Percentiles rank a stretch among this genome's conserved stretches.
Conservation (phyloP, 2,888 invertebrate genomes). For the Dynastes tityus region DNA sequence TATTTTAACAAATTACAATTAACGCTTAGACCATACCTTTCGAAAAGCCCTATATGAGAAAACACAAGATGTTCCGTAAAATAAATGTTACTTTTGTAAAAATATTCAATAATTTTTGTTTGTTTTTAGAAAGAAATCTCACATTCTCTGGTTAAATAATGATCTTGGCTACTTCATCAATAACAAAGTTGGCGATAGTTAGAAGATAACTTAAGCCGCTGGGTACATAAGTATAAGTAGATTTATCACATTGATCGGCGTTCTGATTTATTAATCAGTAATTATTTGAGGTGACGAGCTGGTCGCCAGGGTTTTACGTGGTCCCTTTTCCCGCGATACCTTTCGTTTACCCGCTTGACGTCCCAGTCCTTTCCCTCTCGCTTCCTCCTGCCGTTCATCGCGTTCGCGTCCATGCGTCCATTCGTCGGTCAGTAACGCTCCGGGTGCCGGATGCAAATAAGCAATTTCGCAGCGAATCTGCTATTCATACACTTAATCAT, state of each 20-base stretch:
- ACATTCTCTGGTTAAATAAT: too few relatives aligned
- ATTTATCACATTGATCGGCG: slow-evolving; percentile 25
- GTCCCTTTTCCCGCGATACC: not conserved
- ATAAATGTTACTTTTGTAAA: too few relatives aligned
- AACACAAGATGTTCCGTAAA: too few relatives aligned
- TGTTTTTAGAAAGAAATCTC: too few relatives aligned
- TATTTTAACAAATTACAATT: too few relatives aligned
- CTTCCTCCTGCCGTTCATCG: not conserved
- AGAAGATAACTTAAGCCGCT: too few relatives aligned
- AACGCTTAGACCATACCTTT: too few relatives aligned
- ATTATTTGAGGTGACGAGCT: slow-evolving; percentile 45
- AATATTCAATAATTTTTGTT: too few relatives aligned
- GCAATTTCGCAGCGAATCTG: slow-evolving; percentile 70
- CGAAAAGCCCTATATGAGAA: too few relatives aligned
- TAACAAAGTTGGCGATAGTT: too few relatives aligned
- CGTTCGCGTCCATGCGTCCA: slow-evolving; percentile 4
- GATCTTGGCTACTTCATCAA: too few relatives aligned
- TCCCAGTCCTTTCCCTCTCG: not conserved
- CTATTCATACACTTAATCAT: slow-evolving; percentile 71
- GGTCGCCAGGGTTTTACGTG: slow-evolving; percentile 36
- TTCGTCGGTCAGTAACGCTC: slow-evolving; percentile 20
- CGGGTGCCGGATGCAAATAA: slow-evolving; percentile 64
- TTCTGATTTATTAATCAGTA: slow-evolving; percentile 39
- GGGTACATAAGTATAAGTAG: not conserved
- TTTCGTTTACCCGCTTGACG: slow-evolving; percentile 10